These are phyloP conservation scores for Tadarida brasiliensis DNA, from an alignment of 2,797 vertebrate species.

Conservation along the genomic window DNA sequence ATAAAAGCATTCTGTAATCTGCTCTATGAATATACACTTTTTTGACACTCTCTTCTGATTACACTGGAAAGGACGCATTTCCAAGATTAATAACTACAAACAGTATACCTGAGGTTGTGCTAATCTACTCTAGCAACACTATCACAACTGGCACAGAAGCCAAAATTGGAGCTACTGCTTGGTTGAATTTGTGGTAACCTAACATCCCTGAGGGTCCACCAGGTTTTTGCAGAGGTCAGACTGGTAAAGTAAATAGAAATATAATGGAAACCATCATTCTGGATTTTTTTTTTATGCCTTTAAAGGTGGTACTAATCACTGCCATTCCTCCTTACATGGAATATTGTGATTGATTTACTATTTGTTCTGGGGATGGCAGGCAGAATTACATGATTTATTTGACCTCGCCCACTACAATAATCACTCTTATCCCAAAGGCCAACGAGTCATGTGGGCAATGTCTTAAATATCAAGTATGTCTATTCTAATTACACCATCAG, in stretches of 20 bases:
- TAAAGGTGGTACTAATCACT: neutral
- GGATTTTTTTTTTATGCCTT: neutral
- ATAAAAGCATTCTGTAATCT: neutral
- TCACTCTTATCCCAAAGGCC: neutral
- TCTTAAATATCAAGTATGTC: neutral
- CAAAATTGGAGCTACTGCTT: neutral
- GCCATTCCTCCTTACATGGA: neutral
- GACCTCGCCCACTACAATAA: neutral
- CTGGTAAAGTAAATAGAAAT: neutral
- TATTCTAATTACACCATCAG: neutral
- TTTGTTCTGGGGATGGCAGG: neutral
- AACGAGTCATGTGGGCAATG: neutral
- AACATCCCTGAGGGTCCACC: neutral
- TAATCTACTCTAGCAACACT: neutral
- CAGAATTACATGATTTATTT: neutral
- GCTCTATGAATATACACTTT: neutral
- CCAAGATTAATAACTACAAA: neutral
- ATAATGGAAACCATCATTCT: neutral
- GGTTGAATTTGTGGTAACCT: neutral
- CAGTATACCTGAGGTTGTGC: neutral
- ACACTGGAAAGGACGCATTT: neutral
- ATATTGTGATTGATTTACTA: neutral
- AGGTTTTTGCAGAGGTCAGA: neutral
- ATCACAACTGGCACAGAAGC: neutral
- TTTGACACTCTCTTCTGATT: constrained; percentile 16